Percentiles rank a stretch among this genome's conserved stretches.
Conservation (phyloP, 2,888 invertebrate genomes). For the Acholoe squamosa region DNA sequence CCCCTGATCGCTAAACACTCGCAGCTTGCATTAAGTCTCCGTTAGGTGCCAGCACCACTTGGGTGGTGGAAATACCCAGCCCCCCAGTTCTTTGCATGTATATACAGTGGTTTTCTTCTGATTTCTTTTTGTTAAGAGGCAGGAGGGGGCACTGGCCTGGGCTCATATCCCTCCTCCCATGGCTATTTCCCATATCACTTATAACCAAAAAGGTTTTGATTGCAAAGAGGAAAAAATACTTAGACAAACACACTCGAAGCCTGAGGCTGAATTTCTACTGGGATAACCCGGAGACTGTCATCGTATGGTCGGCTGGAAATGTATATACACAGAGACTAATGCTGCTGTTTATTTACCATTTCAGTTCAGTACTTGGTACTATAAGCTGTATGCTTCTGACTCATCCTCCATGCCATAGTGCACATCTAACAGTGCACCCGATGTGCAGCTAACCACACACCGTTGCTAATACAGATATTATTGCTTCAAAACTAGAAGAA, state of each 20-base stretch:
- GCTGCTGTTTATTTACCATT: conserved; percentile 33
- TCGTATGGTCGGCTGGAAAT: conserved; percentile 38
- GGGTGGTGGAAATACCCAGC: conserved; percentile 39
- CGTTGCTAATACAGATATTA: background rate
- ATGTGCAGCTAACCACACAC: background rate
- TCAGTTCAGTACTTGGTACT: background rate
- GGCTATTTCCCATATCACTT: conserved; percentile 60
- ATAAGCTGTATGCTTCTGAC: background rate
- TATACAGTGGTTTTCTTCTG: background rate
- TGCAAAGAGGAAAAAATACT: conserved; percentile 13
- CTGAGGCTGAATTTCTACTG: background rate
- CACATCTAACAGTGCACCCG: background rate
- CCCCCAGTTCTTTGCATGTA: conserved; percentile 19
- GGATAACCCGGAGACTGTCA: conserved; percentile 4
- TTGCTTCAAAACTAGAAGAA: background rate
- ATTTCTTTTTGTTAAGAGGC: background rate
- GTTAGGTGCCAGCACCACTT: conserved; percentile 46
- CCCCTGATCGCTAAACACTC: conserved; percentile 36
- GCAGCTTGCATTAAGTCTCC: conserved; percentile 24
- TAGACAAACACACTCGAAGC: conserved; percentile 35
- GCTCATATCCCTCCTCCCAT: conserved; percentile 47
- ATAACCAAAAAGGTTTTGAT: conserved; percentile 53
- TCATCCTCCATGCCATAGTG: background rate
- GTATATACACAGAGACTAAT: conserved; percentile 37
- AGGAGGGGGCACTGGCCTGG: background rate